Percentiles rank a stretch among this genome's conserved stretches.
phyloP scores from a whole-genome alignment of 2,113 vertebrate species.

The Rhombomys opimus region DNA sequence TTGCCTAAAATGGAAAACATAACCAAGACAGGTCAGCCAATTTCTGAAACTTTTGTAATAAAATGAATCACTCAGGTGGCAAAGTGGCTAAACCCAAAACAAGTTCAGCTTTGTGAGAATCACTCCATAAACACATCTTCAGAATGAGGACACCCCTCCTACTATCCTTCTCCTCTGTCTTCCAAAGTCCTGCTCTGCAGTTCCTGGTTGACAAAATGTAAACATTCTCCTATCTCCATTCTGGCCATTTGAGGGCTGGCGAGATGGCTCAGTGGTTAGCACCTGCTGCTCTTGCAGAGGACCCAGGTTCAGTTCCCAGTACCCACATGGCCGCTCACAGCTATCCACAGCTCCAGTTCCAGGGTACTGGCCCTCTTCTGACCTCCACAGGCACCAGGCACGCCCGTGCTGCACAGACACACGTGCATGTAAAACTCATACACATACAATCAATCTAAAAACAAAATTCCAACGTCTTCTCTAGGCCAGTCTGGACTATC shows the following conservation, averaged over 20 bases:
- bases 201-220: constrained; percentile 40
- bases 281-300: not conserved
- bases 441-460: not conserved
- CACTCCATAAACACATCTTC: not conserved
- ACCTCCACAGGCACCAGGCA: not conserved
- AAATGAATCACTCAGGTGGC: not conserved
- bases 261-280: not conserved
- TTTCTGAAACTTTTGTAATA: constrained; percentile 23
- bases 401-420: not conserved
- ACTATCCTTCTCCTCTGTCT: not conserved
- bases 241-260: not conserved
- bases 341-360: not conserved
- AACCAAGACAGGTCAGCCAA: not conserved
- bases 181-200: constrained; percentile 49
- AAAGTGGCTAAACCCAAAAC: constrained; percentile 11
- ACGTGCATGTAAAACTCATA: not conserved
- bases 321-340: not conserved
- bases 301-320: not conserved
- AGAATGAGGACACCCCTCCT: not conserved
- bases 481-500: not conserved
- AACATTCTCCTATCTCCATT: not conserved
- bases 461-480: not conserved
- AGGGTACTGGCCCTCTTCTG: not conserved
- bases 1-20: constrained; percentile 35
- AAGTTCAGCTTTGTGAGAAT: not conserved